These are phyloP conservation scores for Eulithis testata DNA, from an alignment of 2,888 invertebrate genomes.

Conservation along the genomic window DNA sequence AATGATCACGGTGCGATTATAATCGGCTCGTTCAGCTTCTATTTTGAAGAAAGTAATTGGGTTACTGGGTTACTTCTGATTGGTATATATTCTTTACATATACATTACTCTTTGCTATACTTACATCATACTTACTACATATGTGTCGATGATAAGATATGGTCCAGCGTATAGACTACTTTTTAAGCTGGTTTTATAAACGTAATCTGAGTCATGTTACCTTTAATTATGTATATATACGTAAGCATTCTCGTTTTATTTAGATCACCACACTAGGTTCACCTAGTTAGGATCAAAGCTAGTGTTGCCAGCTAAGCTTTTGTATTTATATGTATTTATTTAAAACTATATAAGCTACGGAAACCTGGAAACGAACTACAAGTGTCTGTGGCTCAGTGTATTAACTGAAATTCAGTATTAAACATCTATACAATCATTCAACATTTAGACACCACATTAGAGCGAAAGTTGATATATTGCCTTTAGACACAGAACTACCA, in stretches of 20 bases:
- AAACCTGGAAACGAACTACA: conserved; percentile 18
- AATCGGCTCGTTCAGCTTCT: conserved; percentile 40
- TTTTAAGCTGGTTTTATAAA: not conserved
- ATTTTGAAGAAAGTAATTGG: conserved; percentile 18
- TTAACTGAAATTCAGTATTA: conserved; percentile 26
- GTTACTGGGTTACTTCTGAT: conserved; percentile 14
- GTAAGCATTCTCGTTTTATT: not conserved
- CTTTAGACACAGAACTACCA: conserved; percentile 40
- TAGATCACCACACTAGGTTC: not conserved
- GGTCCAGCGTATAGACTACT: too few species aligned
- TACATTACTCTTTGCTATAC: too few species aligned
- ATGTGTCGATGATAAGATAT: too few species aligned
- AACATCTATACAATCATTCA: conserved; percentile 28
- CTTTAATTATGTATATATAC: not conserved
- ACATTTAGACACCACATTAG: conserved; percentile 23
- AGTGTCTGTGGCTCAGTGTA: conserved; percentile 24
- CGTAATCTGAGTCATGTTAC: not conserved
- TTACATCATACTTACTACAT: too few species aligned
- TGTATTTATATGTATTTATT: not conserved
- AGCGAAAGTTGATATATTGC: conserved; percentile 18
- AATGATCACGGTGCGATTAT: conserved; percentile 45
- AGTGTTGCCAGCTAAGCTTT: conserved; percentile 1
- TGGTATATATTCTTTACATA: not conserved
- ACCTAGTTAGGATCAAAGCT: not conserved
- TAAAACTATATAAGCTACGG: not conserved